Conservation (phyloP, 1,140 invertebrate genomes). For the Coenobita brevimanus region DNA sequence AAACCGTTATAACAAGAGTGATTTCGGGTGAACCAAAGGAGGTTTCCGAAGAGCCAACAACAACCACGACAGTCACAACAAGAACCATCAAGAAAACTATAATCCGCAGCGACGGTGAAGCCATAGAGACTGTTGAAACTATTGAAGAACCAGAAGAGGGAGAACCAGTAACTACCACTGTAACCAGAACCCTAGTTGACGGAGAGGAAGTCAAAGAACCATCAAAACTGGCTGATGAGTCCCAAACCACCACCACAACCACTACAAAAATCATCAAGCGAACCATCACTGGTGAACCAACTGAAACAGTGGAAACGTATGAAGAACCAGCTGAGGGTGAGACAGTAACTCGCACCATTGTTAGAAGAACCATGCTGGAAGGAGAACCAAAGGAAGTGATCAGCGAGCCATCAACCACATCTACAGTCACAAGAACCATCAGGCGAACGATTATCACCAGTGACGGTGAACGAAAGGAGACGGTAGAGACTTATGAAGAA, state of each 20-base stretch:
- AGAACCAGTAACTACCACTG: no score
- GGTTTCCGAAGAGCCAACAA: neutral
- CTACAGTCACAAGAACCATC: neutral
- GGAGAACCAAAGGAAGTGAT: neutral
- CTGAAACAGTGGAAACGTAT: neutral
- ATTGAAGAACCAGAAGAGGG: neutral
- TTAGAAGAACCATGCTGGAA: neutral
- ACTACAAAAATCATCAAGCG: neutral
- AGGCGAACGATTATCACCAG: neutral
- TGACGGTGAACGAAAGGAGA: neutral
- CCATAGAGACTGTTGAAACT: neutral
- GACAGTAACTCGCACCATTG: neutral
- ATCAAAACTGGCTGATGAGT: no score
- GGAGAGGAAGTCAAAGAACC: no score
- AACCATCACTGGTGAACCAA: neutral
- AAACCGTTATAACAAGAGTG: constrained; percentile 12
- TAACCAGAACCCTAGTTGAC: no score
- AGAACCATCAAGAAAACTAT: constrained; percentile 9
- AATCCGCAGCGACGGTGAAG: neutral
- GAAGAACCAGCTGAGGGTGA: neutral
- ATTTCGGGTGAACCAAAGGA: constrained; percentile 9
- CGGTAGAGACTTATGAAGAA: neutral
- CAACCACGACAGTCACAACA: neutral
- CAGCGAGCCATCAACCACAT: neutral
- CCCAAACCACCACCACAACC: no score